Conservation (phyloP, 2,888 invertebrate genomes). For the Phaonia tiefii region DNA sequence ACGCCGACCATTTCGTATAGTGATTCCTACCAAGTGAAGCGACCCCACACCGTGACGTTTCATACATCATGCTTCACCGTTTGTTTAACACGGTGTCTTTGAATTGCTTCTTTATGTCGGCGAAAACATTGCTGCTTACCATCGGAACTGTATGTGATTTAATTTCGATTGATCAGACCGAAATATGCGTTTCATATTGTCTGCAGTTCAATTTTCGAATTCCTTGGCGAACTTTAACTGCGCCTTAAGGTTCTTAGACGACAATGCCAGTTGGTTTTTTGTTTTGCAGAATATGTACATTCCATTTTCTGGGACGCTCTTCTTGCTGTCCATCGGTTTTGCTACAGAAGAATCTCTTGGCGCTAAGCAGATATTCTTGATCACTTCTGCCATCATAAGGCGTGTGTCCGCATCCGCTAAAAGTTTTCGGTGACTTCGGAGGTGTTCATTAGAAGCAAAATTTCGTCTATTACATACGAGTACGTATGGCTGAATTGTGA, state of each 20-base stretch:
- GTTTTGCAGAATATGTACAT: neutral
- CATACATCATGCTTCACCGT: no score
- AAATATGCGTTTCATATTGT: no score
- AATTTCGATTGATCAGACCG: no score
- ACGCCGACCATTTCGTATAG: no score
- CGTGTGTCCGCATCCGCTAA: constrained; percentile 5
- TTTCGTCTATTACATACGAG: constrained; percentile 21
- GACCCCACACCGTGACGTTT: no score
- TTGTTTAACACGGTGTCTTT: no score
- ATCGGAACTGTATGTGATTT: no score
- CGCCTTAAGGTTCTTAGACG: constrained; percentile 10
- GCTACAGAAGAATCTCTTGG: constrained; percentile 8
- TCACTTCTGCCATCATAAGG: constrained; percentile 13
- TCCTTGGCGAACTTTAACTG: neutral
- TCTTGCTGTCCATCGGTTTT: constrained; percentile 26
- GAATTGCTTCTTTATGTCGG: no score
- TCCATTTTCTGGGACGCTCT: constrained; percentile 30
- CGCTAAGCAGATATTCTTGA: neutral
- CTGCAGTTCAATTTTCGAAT: no score
- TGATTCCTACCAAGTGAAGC: no score
- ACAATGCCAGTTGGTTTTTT: constrained; percentile 23
- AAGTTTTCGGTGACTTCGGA: constrained; percentile 5
- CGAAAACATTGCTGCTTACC: no score
- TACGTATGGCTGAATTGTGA: no score
- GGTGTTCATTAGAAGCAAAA: neutral